A percentile compares a stretch with the other conserved stretches of the same genome.
Conservation (phyloP, 2,113 vertebrate species). For the Alces alces region DNA sequence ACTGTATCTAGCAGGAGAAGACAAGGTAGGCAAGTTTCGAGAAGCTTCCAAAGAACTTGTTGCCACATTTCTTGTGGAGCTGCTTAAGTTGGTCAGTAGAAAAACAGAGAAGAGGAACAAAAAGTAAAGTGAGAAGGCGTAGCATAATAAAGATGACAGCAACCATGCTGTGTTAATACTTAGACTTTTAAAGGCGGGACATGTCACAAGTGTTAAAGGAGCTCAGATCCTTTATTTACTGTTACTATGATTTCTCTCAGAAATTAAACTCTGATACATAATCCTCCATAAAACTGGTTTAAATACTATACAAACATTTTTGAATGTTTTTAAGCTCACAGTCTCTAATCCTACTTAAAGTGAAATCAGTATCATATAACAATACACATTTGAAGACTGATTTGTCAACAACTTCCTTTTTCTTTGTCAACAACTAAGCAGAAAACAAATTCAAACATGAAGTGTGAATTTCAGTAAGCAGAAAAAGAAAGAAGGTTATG, state of each 20-base stretch:
- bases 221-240: neutral
- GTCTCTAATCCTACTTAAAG: neutral
- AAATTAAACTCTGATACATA: neutral
- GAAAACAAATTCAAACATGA: constrained; percentile 21
- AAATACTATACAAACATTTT: neutral
- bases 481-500: neutral
- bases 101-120: constrained; percentile 47
- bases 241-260: neutral
- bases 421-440: constrained; percentile 1
- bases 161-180: neutral
- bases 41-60: constrained; percentile 74
- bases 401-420: neutral
- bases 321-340: neutral
- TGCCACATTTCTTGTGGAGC: constrained; percentile 60
- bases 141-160: neutral
- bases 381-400: neutral
- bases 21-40: constrained; percentile 52
- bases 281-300: neutral
- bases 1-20: constrained; percentile 73
- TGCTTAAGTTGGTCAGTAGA: constrained; percentile 48
- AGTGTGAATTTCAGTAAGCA: constrained; percentile 3
- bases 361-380: neutral
- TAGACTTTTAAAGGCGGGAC: neutral
- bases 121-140: constrained; percentile 30
- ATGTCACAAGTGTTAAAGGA: neutral